These are phyloP conservation scores for Hoplodrina blanda DNA, from an alignment of 2,888 invertebrate species.

Conservation along the genomic window DNA sequence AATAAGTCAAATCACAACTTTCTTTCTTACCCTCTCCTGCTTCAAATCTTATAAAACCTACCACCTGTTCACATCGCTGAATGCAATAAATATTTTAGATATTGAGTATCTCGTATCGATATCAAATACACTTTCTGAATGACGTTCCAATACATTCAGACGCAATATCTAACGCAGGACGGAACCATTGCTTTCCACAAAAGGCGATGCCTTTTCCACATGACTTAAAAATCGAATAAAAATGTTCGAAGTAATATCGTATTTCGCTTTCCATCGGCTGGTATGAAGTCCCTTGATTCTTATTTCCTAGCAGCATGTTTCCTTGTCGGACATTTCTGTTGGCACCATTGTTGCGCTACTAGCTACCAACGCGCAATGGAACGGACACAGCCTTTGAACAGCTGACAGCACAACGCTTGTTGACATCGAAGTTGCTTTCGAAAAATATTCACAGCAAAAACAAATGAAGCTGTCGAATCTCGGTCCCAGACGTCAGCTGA, in stretches of 20 bases:
- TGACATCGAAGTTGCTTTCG: background rate
- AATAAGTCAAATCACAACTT: too few species aligned
- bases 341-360: background rate
- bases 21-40: too few species aligned
- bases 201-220: background rate
- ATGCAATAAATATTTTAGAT: too few species aligned
- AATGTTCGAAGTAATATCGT: slow-evolving; percentile 7
- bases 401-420: background rate
- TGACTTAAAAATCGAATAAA: background rate
- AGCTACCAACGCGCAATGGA: background rate
- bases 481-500: background rate
- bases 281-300: background rate
- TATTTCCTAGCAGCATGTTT: slow-evolving; percentile 10
- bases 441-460: slow-evolving; percentile 14
- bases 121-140: background rate
- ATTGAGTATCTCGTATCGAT: background rate
- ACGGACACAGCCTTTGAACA: slow-evolving; percentile 10
- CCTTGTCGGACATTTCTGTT: background rate
- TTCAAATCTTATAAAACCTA: too few species aligned
- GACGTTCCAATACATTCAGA: slow-evolving; percentile 12
- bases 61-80: too few species aligned
- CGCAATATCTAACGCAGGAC: background rate
- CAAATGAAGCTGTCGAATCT: slow-evolving; percentile 20
- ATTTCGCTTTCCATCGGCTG: background rate
- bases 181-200: background rate